A percentile compares a stretch with the other conserved stretches of the same genome.
Conservation (phyloP, 2,113 vertebrate genomes). For the Cyanoliseus patagonus region DNA sequence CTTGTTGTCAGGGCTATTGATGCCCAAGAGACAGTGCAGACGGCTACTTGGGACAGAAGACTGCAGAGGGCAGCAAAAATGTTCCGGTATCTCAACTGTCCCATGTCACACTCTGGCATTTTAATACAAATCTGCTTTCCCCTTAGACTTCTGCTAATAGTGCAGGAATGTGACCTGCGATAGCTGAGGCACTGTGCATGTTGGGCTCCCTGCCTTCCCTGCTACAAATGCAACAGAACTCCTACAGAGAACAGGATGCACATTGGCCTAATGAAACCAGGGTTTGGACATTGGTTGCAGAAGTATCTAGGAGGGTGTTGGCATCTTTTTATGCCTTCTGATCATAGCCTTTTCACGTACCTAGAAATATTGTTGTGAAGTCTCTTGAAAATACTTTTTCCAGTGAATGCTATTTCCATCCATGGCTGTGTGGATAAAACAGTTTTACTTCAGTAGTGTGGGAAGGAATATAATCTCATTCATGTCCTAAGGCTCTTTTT, state of each 20-base stretch:
- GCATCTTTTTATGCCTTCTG: not conserved
- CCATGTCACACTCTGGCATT: not conserved
- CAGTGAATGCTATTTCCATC: not conserved
- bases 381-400: not conserved
- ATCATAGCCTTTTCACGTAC: accelerated
- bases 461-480: not conserved
- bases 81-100: not conserved
- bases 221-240: not conserved
- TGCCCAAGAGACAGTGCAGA: not conserved
- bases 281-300: not conserved
- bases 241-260: not conserved
- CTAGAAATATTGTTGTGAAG: not conserved
- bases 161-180: not conserved
- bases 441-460: not conserved
- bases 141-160: not conserved
- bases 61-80: not conserved
- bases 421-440: not conserved
- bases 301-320: not conserved
- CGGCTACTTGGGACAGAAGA: not conserved
- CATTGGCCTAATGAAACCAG: not conserved
- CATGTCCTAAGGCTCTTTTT: not conserved
- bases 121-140: not conserved
- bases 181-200: not conserved
- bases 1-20: not conserved
- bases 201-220: not conserved